Evolutionary conservation across 2,888 invertebrate species (phyloP).

Genomic region (Thera britannica): DNA sequence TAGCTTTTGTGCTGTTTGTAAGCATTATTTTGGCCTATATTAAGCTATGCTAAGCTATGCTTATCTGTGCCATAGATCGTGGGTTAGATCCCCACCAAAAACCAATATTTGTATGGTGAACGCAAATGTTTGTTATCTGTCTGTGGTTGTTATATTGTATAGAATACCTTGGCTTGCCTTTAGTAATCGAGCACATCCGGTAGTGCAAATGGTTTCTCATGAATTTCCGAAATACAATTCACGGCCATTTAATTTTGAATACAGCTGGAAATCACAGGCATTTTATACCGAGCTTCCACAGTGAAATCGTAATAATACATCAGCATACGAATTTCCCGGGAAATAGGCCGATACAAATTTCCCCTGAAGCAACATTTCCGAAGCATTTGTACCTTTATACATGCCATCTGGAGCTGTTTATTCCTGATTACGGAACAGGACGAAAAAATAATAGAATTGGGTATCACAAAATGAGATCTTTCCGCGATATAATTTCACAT

Average conservation of each 20-base stretch:
- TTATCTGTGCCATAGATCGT: too few relatives aligned
- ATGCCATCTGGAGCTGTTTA: constrained; percentile 36
- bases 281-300: constrained; percentile 12
- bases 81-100: too few relatives aligned
- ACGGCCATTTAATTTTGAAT: constrained; percentile 12
- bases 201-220: not conserved
- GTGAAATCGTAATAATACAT: constrained; percentile 31
- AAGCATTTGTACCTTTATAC: constrained; percentile 32
- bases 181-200: too few relatives aligned
- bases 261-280: constrained; percentile 14
- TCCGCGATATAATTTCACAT: constrained; percentile 35
- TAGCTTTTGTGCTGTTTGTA: too few relatives aligned
- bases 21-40: too few relatives aligned
- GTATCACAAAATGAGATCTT: constrained; percentile 40
- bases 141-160: too few relatives aligned
- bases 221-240: not conserved
- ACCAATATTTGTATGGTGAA: too few relatives aligned
- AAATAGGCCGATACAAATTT: constrained; percentile 32
- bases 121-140: too few relatives aligned
- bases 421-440: constrained; percentile 35
- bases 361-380: constrained; percentile 30
- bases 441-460: constrained; percentile 39
- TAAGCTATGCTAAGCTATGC: too few relatives aligned
- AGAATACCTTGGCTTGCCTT: too few relatives aligned
- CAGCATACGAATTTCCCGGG: constrained; percentile 29